phyloP scores from a whole-genome alignment of 2,888 invertebrate genomes.

The Dasysyrphus tricinctus region DNA sequence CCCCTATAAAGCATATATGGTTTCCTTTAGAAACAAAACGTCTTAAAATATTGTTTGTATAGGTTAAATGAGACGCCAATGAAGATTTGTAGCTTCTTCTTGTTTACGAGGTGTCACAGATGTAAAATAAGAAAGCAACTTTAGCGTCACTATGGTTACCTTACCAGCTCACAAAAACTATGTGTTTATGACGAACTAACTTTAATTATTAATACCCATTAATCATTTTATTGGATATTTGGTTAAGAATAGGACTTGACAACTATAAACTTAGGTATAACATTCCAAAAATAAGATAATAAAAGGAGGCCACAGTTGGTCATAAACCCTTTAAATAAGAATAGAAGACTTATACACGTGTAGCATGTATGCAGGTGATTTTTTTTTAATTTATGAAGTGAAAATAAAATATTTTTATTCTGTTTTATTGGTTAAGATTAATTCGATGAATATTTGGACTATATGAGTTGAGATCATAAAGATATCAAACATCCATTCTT shows the following conservation, averaged over 20 bases:
- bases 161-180: neutral
- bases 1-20: neutral
- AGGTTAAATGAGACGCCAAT: slow-evolving; percentile 17
- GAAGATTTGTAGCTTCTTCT: slow-evolving; percentile 1
- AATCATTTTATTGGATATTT: slow-evolving; percentile 11
- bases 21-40: neutral
- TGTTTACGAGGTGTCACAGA: neutral
- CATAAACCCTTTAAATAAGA: slow-evolving; percentile 9
- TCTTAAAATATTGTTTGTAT: slow-evolving; percentile 6
- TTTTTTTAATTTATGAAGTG: slow-evolving; percentile 19
- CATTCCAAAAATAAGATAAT: neutral
- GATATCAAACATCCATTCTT: neutral
- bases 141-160: neutral
- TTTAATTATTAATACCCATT: slow-evolving; percentile 13
- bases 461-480: slow-evolving; percentile 3
- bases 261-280: neutral
- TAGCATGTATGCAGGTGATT: neutral
- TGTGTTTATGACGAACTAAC: neutral
- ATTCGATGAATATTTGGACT: slow-evolving; percentile 21
- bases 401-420: neutral
- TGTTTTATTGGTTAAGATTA: neutral
- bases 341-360: neutral
- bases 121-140: neutral
- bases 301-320: neutral
- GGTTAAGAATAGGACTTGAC: neutral